Evolutionary conservation across 2,797 vertebrate genomes (phyloP).

Genomic region (Propithecus deckenii): DNA sequence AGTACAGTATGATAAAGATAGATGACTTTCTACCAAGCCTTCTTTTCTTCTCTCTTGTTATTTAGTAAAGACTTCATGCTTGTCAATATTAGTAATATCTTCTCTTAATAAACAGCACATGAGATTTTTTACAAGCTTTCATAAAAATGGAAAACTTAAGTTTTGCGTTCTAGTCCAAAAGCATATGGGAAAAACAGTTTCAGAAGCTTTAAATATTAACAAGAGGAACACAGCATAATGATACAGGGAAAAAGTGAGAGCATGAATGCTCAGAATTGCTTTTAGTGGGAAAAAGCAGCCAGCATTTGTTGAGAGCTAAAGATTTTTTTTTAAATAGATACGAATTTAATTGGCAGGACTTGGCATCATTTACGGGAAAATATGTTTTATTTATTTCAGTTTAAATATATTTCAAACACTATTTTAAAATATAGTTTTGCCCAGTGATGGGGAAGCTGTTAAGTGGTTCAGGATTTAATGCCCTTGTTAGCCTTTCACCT

Average conservation of each 20-base stretch:
- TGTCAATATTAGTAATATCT: conserved; percentile 22
- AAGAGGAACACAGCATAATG: conserved; percentile 58
- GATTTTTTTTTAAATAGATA: conserved; percentile 72
- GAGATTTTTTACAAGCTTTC: conserved; percentile 61
- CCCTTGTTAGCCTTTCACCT: conserved; percentile 59
- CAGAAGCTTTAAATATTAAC: conserved; percentile 82
- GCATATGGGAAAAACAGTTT: conserved; percentile 73
- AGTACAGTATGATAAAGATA: background rate
- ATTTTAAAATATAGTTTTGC: conserved; percentile 69
- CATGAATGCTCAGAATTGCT: conserved; percentile 77
- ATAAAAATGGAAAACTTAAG: conserved; percentile 67
- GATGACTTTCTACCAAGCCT: background rate
- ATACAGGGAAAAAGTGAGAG: conserved; percentile 56
- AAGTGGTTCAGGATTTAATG: conserved; percentile 63
- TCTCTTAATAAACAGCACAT: conserved; percentile 33
- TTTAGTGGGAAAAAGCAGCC: conserved; percentile 76
- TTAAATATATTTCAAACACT: conserved; percentile 79
- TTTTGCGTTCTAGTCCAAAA: conserved; percentile 67
- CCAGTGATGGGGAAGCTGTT: conserved; percentile 50
- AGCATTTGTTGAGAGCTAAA: conserved; percentile 75
- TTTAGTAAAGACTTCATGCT: conserved; percentile 33
- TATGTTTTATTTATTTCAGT: conserved; percentile 81
- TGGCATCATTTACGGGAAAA: conserved; percentile 72
- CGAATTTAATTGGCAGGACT: conserved; percentile 67
- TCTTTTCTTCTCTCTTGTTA: background rate